phyloP scores from a whole-genome alignment of 1,140 invertebrate genomes.

The Microvelia longipes region DNA sequence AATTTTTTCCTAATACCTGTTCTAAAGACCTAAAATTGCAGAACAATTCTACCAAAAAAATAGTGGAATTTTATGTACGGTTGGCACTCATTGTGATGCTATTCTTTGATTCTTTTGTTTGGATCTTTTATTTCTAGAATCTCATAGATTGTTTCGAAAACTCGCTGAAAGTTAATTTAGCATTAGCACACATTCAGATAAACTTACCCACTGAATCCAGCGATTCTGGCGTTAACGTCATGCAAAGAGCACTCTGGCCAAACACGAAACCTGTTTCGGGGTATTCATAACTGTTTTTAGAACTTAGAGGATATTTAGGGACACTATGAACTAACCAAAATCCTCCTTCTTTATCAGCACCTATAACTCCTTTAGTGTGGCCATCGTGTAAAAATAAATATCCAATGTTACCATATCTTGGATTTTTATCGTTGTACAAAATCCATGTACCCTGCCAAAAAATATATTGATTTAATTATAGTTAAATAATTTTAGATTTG shows the following conservation, averaged over 20 bases:
- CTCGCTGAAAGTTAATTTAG: too few relatives aligned
- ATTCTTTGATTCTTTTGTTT: too few relatives aligned
- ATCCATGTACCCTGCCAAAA: slow-evolving; percentile 38
- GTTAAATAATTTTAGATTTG: too few relatives aligned
- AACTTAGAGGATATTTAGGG: slow-evolving; percentile 48
- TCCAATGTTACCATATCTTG: slow-evolving; percentile 31
- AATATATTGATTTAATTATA: neutral
- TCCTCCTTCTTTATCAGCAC: slow-evolving; percentile 49
- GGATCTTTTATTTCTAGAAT: too few relatives aligned
- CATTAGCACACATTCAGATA: too few relatives aligned
- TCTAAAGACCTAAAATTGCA: too few relatives aligned
- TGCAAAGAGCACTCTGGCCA: slow-evolving; percentile 78
- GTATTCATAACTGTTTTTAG: slow-evolving; percentile 43
- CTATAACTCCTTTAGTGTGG: slow-evolving; percentile 71
- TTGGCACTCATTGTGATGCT: too few relatives aligned
- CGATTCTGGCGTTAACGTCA: slow-evolving; percentile 46
- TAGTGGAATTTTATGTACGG: too few relatives aligned
- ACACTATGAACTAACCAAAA: slow-evolving; percentile 90
- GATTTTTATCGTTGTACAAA: slow-evolving; percentile 73
- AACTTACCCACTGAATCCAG: neutral
- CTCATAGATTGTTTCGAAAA: too few relatives aligned
- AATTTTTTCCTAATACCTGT: too few relatives aligned
- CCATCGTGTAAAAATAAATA: slow-evolving; percentile 34
- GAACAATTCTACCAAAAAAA: too few relatives aligned
- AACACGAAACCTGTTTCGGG: slow-evolving; percentile 51